Base-by-base conservation (phyloP, 1,140 invertebrate species). In the Monomorium pharaonis region DNA sequence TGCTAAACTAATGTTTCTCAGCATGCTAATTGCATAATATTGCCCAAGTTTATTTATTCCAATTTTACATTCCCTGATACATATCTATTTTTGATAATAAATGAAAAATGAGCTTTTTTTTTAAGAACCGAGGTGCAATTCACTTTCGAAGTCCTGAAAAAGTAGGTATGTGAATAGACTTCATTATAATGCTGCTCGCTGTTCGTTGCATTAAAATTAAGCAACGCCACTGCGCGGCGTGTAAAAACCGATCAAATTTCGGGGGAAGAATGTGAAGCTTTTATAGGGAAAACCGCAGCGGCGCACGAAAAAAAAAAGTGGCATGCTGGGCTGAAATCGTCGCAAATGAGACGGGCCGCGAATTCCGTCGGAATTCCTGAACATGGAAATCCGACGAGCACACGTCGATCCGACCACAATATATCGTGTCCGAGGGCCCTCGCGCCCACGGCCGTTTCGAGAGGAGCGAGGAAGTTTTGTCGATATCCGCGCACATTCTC, bases 341-440 rank as follows among this genome's bases (percentile, higher is more conserved):
- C 62, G 70, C 63, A 67, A 87, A 84, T 75, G 87, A 88, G 58
- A 85, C 85, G 83, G 47, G 42, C 65, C 72, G 84, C 70, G 80
- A 80, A 91, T 91, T 91, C 89, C 89, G 54, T 10, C 47, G 87
- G 27, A 91, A 91, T 91, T 92, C 87, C 87, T 83, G 56, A 90
- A 89, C 70, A 80, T 74, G 86, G 83, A 90, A 90, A 90, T 89
- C 69, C 65, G 81, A 85, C 62, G 76, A 76, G 72, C 49, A 51
- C 75, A 70, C 88, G 86, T 77, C 86, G 81, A 87, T 83, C 81
- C 88, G 85, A 76, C 74, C 88, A 78, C 80, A 67, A 85, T 89
- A 75, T 78, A 90, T 75, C 51, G 85, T 81, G 78, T 77, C 75
- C 49, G 78, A 75, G 69, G 16, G 21, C 74, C 30, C 21, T 49